These are phyloP conservation scores for Dasypogon diadema DNA, from an alignment of 2,888 invertebrate genomes.

Conservation along the genomic window DNA sequence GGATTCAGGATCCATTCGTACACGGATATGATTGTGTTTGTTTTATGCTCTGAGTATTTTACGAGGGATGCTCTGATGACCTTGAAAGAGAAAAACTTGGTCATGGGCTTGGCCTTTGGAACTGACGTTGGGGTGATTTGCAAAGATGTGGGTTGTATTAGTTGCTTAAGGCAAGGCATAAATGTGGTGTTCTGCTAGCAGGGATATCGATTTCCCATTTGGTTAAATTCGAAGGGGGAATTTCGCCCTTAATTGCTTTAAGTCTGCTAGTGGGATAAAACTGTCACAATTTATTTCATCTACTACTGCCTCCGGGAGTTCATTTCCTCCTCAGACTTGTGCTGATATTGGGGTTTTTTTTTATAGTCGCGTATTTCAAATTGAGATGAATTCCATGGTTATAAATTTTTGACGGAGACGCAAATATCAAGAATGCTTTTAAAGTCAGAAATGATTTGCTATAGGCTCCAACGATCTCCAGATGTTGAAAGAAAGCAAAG, in stretches of 20 bases:
- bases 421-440: too few species aligned
- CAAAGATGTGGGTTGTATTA: slow-evolving; percentile 5
- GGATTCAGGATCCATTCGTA: too few species aligned
- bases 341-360: too few species aligned
- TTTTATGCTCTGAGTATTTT: slow-evolving; percentile 16
- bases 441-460: too few species aligned
- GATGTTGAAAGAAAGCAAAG: not conserved
- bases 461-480: not conserved
- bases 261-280: not conserved
- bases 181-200: not conserved
- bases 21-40: not conserved
- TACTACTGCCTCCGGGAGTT: not conserved
- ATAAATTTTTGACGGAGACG: too few species aligned
- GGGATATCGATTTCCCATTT: slow-evolving; percentile 11
- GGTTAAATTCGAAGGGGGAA: not conserved
- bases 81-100: slow-evolving; percentile 24
- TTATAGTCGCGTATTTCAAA: too few species aligned
- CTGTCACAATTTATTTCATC: not conserved
- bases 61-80: slow-evolving; percentile 8
- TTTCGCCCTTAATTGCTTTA: slow-evolving; percentile 21
- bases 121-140: slow-evolving; percentile 14
- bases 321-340: too few species aligned
- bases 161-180: too few species aligned
- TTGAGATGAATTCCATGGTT: too few species aligned
- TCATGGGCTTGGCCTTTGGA: not conserved